A percentile compares a stretch with the other conserved stretches of the same genome.
phyloP scores from a whole-genome alignment of 2,113 vertebrate genomes.

The Centropristis striata region DNA sequence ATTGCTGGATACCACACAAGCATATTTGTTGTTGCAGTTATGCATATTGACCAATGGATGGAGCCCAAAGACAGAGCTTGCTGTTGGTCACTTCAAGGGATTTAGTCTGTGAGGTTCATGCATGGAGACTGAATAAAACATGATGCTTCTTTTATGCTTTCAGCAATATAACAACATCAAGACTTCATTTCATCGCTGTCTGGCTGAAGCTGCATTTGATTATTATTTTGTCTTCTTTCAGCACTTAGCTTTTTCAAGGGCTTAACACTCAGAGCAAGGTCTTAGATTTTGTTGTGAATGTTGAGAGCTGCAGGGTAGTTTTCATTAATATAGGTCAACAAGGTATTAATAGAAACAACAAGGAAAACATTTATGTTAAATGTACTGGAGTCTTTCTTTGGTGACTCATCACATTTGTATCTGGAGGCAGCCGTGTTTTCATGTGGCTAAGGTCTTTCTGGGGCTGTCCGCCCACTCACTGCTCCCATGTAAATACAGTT shows the following conservation, averaged over 20 bases:
- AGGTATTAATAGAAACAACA: conserved; percentile 58
- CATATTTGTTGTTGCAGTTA: conserved; percentile 69
- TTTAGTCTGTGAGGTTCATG: conserved; percentile 46
- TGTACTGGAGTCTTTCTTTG: conserved; percentile 22
- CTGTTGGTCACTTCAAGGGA: conserved; percentile 59
- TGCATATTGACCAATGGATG: conserved; percentile 74
- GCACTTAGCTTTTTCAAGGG: conserved; percentile 31
- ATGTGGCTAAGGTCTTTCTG: conserved; percentile 40
- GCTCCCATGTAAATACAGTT: conserved; percentile 72
- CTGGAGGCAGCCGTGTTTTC: conserved; percentile 50
- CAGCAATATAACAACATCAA: conserved; percentile 68
- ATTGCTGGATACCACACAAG: conserved; percentile 17
- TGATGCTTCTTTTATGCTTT: conserved; percentile 62
- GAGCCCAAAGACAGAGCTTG: conserved; percentile 78
- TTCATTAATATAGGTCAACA: conserved; percentile 52
- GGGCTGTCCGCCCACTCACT: conserved; percentile 45
- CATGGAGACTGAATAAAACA: conserved; percentile 74
- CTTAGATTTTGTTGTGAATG: conserved; percentile 39
- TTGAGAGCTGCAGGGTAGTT: conserved; percentile 32
- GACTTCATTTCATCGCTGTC: conserved; percentile 57
- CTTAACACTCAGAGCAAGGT: conserved; percentile 44
- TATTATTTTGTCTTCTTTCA: conserved; percentile 21
- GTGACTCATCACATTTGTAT: conserved; percentile 54
- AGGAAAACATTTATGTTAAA: conserved; percentile 15
- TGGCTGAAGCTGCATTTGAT: conserved; percentile 38